Conservation (phyloP, 2,797 vertebrate species). For the Melanogrammus aeglefinus region DNA sequence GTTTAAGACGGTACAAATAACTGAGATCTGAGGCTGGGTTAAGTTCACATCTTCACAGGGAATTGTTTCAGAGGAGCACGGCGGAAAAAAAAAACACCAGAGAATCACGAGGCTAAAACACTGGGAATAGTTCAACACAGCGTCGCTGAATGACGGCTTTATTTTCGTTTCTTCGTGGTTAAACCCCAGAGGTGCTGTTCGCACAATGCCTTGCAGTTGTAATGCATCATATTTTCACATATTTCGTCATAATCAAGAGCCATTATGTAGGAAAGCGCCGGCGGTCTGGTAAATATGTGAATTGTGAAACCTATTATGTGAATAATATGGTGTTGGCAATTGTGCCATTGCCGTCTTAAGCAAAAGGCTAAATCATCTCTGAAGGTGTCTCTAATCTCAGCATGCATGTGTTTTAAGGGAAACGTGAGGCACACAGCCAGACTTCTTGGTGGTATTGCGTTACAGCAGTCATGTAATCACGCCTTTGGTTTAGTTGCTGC, state of each 20-base stretch:
- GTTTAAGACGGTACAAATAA: conserved; percentile 43
- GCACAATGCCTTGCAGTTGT: neutral
- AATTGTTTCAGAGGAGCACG: conserved; percentile 6
- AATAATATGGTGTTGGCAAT: neutral
- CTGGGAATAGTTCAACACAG: neutral
- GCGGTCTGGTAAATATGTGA: neutral
- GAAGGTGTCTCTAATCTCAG: neutral
- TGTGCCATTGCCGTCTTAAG: neutral
- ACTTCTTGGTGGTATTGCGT: neutral
- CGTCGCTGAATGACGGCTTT: neutral
- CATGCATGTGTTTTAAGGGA: neutral
- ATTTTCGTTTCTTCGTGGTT: neutral
- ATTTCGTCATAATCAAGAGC: conserved; percentile 1
- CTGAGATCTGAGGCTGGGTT: conserved; percentile 19
- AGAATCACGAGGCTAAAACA: neutral
- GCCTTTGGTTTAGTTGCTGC: neutral
- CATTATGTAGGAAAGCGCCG: neutral
- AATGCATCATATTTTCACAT: neutral
- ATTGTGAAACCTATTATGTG: neutral
- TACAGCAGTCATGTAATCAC: neutral
- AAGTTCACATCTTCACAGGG: conserved; percentile 25
- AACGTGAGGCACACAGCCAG: neutral
- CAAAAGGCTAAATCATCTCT: neutral
- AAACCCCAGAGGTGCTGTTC: neutral
- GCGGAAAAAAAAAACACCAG: neutral